A percentile compares a stretch with the other conserved stretches of the same genome.
Evolutionary conservation across 2,113 vertebrate species (phyloP).

Genomic region (Rana temporaria): DNA sequence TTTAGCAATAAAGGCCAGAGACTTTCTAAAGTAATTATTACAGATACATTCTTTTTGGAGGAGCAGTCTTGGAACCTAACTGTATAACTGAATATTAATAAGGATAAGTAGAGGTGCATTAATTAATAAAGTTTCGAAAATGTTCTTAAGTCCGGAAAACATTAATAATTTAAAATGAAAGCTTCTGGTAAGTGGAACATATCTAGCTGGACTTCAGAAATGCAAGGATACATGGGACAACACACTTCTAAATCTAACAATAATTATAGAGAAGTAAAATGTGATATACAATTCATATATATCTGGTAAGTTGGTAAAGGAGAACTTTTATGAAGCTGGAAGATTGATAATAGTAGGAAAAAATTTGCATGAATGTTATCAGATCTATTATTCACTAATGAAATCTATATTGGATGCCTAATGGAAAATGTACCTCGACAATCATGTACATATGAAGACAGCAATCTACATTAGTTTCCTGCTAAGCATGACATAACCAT

Average conservation of each 20-base stretch:
- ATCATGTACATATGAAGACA: too few relatives aligned
- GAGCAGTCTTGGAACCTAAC: background rate
- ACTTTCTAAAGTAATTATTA: too few relatives aligned
- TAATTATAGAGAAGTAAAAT: too few relatives aligned
- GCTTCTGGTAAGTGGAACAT: conserved; percentile 12
- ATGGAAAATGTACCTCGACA: too few relatives aligned
- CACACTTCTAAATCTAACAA: background rate
- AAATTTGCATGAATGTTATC: too few relatives aligned
- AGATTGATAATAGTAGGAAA: background rate
- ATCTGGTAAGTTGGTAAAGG: too few relatives aligned
- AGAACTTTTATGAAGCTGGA: background rate
- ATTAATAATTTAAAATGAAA: conserved; percentile 23
- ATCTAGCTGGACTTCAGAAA: conserved; percentile 6
- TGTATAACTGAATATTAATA: conserved; percentile 22
- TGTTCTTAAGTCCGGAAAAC: conserved; percentile 8
- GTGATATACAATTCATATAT: too few relatives aligned
- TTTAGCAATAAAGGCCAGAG: too few relatives aligned
- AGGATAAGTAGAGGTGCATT: conserved; percentile 20
- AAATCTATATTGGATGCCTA: too few relatives aligned
- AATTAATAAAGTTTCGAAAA: conserved; percentile 12
- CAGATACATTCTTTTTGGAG: too few relatives aligned
- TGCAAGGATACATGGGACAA: conserved; percentile 29
- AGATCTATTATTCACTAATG: conserved; percentile 4
- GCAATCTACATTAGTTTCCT: too few relatives aligned
- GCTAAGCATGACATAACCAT: too few relatives aligned